Base-by-base conservation (phyloP, 1,140 invertebrate species). In the Drosophila kepulauana region DNA sequence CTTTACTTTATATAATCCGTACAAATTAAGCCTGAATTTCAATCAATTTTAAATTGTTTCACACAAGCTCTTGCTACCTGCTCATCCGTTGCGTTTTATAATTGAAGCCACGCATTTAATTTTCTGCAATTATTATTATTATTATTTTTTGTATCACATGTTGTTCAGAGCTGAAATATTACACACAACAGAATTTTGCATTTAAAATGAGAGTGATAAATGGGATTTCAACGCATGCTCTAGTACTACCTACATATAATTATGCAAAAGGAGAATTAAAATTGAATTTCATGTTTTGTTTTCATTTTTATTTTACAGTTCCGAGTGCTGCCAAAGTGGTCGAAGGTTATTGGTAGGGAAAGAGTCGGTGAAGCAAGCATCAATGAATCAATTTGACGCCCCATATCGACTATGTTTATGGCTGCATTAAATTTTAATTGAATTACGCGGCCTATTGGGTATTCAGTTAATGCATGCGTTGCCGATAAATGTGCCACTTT, bases 351-450 rank as follows among this genome's bases (percentile, higher is more conserved):
- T 2, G 33, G 33, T 33, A 1, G 33, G 6, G 35, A 8, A 8
- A 5, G 5, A 11, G 61, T 2, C 3, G 8, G 16, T 1, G 33
- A 5, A 6, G 7, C 45, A 15, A 2, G 33, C n/a, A 11, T 10
- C 46, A 35, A 46, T 72, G 61, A 33, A 72, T 75, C 68, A 75
- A 59, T 59, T 75, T 59, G 38, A 59, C 35, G 61, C 59, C 59
- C 68, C 52, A 35, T 46, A 45, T 33, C 45, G 54, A 49, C 61
- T 64, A 41, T 76, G 54, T 76, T 71, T 75, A 68, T 68, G 70
- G 51, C 68, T 73, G 72, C 76, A 82, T 82, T 77, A 75, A 73
- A 69, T 70, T 87, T 82, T 82, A 77, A 87, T 87, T 87, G 48
- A 87, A 87, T 82, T 71, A 77, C 70, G 56, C 66, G 75, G 16